These are phyloP conservation scores for Ficedula albicollis DNA, from an alignment of 2,797 vertebrate species.

Conservation along the genomic window DNA sequence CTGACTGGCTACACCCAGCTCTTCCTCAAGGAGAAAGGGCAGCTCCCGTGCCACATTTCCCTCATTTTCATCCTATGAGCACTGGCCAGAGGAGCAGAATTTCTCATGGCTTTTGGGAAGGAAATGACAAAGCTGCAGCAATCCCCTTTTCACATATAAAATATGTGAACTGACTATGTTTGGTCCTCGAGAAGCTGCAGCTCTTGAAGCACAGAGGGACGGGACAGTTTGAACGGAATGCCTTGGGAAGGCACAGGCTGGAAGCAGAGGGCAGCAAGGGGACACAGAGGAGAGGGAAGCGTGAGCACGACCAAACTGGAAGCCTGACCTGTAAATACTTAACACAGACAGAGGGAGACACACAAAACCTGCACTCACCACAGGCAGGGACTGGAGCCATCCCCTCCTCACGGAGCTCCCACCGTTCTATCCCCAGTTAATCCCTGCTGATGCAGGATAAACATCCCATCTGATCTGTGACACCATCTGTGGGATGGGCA, in stretches of 20 bases:
- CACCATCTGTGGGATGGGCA: neutral
- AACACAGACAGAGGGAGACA: neutral
- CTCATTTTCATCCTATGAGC: neutral
- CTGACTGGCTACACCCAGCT: neutral
- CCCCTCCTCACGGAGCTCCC: neutral
- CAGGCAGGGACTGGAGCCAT: neutral
- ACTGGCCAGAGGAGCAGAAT: neutral
- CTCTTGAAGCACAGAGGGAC: neutral
- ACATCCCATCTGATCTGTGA: neutral
- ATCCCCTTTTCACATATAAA: neutral
- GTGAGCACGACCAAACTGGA: neutral
- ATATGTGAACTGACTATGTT: fast-evolving
- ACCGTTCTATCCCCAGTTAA: neutral
- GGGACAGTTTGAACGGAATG: neutral
- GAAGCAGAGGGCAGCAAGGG: neutral
- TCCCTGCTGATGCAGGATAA: neutral
- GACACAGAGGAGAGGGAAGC: neutral
- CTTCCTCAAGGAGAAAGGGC: neutral
- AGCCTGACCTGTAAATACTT: neutral
- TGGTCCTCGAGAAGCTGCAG: neutral
- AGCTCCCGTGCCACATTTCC: neutral
- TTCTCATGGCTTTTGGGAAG: fast-evolving
- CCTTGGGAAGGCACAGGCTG: neutral
- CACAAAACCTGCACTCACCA: neutral
- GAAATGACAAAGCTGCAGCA: neutral